Conservation (phyloP, 2,797 vertebrate genomes). For the Nyctibius grandis region DNA sequence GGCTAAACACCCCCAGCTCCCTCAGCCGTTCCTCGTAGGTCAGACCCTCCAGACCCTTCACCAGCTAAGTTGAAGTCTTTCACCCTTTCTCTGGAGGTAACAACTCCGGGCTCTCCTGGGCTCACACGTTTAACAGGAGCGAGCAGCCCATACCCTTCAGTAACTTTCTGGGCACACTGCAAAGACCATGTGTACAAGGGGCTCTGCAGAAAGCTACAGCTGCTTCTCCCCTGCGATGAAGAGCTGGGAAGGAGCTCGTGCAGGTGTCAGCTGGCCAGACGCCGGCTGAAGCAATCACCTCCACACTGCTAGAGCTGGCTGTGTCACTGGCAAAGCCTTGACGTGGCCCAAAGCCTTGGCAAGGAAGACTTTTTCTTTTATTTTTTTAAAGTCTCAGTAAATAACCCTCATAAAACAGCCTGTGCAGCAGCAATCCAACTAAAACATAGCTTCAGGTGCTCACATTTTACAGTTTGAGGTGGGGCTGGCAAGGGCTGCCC, state of each 20-base stretch:
- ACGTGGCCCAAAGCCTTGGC: background rate
- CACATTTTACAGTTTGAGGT: background rate
- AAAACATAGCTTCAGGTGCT: conserved; percentile 47
- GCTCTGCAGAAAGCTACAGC: background rate
- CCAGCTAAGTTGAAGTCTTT: no score
- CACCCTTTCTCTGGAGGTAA: background rate
- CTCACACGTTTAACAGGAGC: background rate
- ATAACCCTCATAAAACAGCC: background rate
- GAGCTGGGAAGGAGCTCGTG: background rate
- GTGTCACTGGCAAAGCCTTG: background rate
- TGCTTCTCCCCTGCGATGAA: background rate
- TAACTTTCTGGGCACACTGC: background rate
- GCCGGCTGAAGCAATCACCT: background rate
- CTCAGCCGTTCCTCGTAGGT: no score
- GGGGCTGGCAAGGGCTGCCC: conserved; percentile 31
- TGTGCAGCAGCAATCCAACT: background rate
- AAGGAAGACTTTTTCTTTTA: background rate
- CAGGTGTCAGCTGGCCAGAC: background rate
- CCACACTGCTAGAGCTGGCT: background rate
- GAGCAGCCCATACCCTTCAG: background rate
- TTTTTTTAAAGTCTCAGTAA: background rate
- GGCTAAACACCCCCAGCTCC: no score
- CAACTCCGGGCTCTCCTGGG: background rate
- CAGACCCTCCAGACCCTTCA: no score
- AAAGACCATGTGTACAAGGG: background rate